phyloP scores from a whole-genome alignment of 2,888 invertebrate species.

The Nudaria mundana region DNA sequence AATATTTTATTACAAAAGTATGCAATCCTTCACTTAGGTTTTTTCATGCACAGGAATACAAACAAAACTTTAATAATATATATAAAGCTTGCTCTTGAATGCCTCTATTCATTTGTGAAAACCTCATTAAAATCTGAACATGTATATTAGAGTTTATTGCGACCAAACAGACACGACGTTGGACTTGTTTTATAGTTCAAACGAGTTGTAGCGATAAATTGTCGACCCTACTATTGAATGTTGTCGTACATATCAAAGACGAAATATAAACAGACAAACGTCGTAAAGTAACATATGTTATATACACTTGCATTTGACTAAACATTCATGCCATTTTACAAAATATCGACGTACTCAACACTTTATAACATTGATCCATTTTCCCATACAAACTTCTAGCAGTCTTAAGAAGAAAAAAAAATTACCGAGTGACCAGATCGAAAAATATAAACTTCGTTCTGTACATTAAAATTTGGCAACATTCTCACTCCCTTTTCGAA shows the following conservation, averaged over 20 bases:
- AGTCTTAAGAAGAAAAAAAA: slow-evolving; percentile 19
- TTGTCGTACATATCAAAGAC: slow-evolving; percentile 16
- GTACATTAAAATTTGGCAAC: slow-evolving; percentile 59
- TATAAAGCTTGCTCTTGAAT: too few relatives aligned
- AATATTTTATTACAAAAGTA: too few relatives aligned
- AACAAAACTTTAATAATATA: too few relatives aligned
- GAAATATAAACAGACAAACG: slow-evolving; percentile 26
- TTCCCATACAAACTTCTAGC: not conserved
- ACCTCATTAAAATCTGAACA: too few relatives aligned
- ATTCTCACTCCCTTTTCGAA: slow-evolving; percentile 36
- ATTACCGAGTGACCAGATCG: slow-evolving; percentile 34
- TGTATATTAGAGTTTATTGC: too few relatives aligned
- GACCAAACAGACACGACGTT: too few relatives aligned
- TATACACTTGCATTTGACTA: slow-evolving; percentile 15
- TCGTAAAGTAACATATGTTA: slow-evolving; percentile 26
- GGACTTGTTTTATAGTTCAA: too few relatives aligned
- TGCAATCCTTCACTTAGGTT: too few relatives aligned
- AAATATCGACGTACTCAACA: slow-evolving; percentile 1
- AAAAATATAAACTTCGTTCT: slow-evolving; percentile 46
- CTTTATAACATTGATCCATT: not conserved
- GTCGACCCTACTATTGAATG: slow-evolving; percentile 24
- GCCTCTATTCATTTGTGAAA: too few relatives aligned
- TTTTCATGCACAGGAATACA: too few relatives aligned
- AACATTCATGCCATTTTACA: not conserved
- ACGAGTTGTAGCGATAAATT: slow-evolving; percentile 30